Base-by-base conservation (phyloP, 2,113 vertebrate genomes). In the Anolis carolinensis region DNA sequence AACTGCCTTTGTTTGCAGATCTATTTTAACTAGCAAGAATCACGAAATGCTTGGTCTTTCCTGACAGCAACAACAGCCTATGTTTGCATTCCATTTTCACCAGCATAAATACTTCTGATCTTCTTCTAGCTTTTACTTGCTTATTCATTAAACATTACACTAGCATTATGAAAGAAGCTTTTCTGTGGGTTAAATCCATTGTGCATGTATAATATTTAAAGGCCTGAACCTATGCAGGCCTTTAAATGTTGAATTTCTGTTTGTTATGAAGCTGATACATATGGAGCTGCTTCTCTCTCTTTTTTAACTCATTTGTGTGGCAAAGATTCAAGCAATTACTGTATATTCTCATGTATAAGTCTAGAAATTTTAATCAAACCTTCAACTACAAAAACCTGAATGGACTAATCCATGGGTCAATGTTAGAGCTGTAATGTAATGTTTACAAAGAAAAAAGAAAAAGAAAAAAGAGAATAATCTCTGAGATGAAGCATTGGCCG, bases 1-100 rank as follows among this genome's bases (percentile, higher is more conserved):
- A 93, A 94, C 86, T 65, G 88, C 48, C 78, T 94, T 93, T 92
- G 85, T 95, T 88, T 90, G 93, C 87, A 81, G 84, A 73, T 20
- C 87, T 88, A 84, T 92, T 95, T 70, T 86, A 91, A 92, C 91
- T 90, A 34, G 27, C 81, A 14, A 48, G 21, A 87, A 89, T 92
- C 86, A 85, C 87, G 84, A 93, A 89, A 77, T 86, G 81, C 83
- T 83, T 82, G 79, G 81, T 92, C 82, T 93, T 89, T 93, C 78
- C 84, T 92, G 72, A 92, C 81, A 87, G 89, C 55, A 89, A 92
- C 87, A 88, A 84, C 50, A 77, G 74, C 36, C 55, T 89, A 93
- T 94, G 91, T 81, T 92, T 92, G 62, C 55, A 74, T 89, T 94
- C 92, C 86, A 87, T 91, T 92, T 90, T 92, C 23, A 79, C 79